These are phyloP conservation scores for Muraenolepis orangiensis DNA, from an alignment of 2,797 vertebrate species.

Conservation along the genomic window DNA sequence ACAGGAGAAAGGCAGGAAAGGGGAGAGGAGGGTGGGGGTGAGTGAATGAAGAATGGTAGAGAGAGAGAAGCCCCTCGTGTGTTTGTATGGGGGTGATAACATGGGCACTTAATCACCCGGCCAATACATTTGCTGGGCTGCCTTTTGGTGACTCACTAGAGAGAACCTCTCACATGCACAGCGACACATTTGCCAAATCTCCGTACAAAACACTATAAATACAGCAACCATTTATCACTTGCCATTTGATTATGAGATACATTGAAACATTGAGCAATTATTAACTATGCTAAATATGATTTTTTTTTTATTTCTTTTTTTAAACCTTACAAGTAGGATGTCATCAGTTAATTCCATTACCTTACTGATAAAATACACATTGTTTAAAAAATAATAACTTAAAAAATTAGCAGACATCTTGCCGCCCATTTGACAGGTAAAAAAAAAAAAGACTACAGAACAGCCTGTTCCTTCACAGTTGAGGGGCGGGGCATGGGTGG, in stretches of 20 bases:
- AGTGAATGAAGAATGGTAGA: not conserved
- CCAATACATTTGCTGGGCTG: not conserved
- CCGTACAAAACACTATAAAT: not conserved
- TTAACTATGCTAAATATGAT: too few species aligned
- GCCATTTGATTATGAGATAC: not conserved
- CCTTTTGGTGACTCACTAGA: not conserved
- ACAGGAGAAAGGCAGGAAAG: not conserved
- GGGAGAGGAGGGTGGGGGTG: not conserved
- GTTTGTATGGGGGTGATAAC: slow-evolving; percentile 1
- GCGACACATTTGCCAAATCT: not conserved
- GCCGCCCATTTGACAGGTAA: too few species aligned
- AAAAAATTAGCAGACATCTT: too few species aligned
- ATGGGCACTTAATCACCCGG: not conserved
- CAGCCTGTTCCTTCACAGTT: too few species aligned
- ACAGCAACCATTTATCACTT: not conserved
- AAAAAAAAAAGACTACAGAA: too few species aligned
- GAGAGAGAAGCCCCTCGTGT: not conserved
- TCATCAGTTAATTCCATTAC: not conserved
- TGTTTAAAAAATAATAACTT: too few species aligned
- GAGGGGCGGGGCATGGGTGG: too few species aligned
- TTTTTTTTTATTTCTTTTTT: too few species aligned
- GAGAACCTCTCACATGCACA: not conserved
- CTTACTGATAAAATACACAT: not conserved
- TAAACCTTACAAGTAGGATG: not conserved
- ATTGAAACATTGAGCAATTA: not conserved